phyloP scores from a whole-genome alignment of 2,113 vertebrate species.

The Boulengeromyrus knoepffleri region DNA sequence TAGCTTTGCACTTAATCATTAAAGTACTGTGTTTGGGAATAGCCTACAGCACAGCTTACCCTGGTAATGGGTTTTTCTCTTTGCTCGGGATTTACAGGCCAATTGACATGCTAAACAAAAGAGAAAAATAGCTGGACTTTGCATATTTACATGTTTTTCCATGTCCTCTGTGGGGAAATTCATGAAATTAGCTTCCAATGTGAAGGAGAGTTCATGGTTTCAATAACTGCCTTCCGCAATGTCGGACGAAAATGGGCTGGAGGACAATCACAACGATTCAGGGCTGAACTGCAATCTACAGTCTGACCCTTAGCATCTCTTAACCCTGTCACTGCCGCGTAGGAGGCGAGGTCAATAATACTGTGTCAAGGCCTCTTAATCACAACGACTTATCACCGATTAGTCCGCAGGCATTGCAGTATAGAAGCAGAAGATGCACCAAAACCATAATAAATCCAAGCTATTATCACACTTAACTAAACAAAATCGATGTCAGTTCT shows the following conservation, averaged over 20 bases:
- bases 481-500: neutral
- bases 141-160: neutral
- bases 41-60: neutral
- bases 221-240: neutral
- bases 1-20: neutral
- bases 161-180: neutral
- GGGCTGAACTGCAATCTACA: constrained; percentile 8
- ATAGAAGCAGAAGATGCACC: neutral
- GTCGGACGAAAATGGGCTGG: neutral
- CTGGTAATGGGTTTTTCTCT: neutral
- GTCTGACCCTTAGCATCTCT: neutral
- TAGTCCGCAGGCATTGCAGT: neutral
- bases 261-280: neutral
- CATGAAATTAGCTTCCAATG: neutral
- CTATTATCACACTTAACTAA: neutral
- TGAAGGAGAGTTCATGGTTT: neutral
- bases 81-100: neutral
- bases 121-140: neutral
- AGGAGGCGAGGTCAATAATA: neutral
- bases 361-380: constrained; percentile 15
- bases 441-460: neutral
- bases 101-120: neutral
- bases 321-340: constrained; percentile 13
- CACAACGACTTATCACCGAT: constrained; percentile 14
- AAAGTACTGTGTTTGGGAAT: neutral